Percentiles rank a stretch among this genome's conserved stretches.
These are phyloP conservation scores for Apteryx mantelli DNA, from an alignment of 2,113 vertebrate species.

Conservation along the genomic window DNA sequence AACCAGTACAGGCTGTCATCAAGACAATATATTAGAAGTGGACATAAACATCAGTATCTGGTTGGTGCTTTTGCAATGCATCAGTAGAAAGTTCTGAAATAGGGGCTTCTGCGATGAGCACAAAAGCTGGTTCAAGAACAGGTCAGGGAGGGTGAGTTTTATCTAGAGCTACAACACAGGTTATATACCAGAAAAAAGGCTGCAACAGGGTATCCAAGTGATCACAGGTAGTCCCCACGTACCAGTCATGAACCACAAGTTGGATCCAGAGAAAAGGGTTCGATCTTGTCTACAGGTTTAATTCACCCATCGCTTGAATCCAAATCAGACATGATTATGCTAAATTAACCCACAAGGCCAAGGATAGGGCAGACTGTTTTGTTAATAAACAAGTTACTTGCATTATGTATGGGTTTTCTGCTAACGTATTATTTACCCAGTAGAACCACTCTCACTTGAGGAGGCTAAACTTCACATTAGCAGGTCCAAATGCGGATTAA, in stretches of 20 bases:
- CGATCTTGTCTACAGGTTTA: background rate
- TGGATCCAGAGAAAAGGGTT: background rate
- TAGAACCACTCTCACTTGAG: background rate
- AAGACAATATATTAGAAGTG: background rate
- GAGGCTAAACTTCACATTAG: background rate
- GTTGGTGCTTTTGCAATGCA: background rate
- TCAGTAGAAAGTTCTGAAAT: background rate
- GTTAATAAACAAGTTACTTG: background rate
- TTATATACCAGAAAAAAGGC: background rate
- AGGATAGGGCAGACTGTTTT: fast-evolving
- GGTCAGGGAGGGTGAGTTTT: background rate
- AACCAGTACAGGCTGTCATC: background rate
- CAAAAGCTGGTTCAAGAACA: background rate
- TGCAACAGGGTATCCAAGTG: background rate
- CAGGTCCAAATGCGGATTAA: no score
- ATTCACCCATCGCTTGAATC: background rate
- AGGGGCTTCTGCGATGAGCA: background rate
- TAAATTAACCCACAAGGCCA: background rate
- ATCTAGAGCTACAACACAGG: background rate
- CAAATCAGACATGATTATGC: background rate
- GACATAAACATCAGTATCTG: background rate
- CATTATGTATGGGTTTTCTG: background rate
- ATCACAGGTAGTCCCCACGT: background rate
- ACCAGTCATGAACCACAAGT: background rate
- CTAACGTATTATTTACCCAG: background rate